These are phyloP conservation scores for Sciurus niger DNA, from an alignment of 2,113 vertebrate genomes.

Conservation along the genomic window DNA sequence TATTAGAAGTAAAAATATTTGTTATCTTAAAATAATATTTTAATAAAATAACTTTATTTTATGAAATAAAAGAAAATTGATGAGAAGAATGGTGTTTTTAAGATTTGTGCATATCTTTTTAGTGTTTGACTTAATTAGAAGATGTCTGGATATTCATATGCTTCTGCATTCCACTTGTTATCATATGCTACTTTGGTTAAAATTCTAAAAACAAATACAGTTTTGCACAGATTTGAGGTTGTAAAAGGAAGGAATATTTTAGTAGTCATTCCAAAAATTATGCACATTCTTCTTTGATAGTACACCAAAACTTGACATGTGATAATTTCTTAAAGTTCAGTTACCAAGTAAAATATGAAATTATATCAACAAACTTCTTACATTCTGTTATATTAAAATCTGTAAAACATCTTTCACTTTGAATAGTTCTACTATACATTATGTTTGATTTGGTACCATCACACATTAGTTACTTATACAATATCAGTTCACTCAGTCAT, in stretches of 20 bases:
- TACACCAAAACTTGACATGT: background rate
- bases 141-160: background rate
- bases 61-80: background rate
- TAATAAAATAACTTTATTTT: background rate
- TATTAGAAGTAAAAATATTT: background rate
- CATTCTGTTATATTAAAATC: constrained; percentile 2
- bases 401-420: background rate
- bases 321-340: constrained; percentile 11
- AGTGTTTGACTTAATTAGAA: background rate
- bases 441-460: background rate
- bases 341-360: background rate
- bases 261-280: background rate
- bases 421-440: background rate
- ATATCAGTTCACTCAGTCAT: background rate
- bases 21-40: constrained; percentile 1
- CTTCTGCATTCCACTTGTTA: background rate
- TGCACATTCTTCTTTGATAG: background rate
- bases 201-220: background rate
- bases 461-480: background rate
- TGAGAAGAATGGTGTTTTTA: background rate
- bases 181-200: background rate
- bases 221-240: background rate
- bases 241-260: background rate
- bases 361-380: background rate
- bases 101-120: background rate